Evolutionary conservation across 2,888 invertebrate genomes (phyloP), one percentile per base, ranked within the genome.

Genomic region (Andrena dorsata): DNA sequence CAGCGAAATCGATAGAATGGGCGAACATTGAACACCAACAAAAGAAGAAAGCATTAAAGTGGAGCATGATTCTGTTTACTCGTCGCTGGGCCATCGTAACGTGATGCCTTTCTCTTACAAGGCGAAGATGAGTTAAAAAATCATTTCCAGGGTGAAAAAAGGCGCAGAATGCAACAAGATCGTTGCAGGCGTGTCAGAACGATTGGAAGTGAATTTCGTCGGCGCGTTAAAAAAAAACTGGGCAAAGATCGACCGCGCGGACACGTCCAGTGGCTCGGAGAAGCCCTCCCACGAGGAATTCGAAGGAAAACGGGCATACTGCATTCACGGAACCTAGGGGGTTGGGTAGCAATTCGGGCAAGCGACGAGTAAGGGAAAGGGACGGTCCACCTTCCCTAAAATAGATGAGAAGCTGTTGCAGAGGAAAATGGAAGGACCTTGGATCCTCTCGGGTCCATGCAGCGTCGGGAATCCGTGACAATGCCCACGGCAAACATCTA

Each of bases 331-430:
- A 41, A 76, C 0, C 69, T 49, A n/a, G n/a, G 23, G 28, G 56
- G 68, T 77, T 72, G 61, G 60, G 69, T 47, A 66, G 68, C 75
- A 69, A 71, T 68, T 66, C 26, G 64, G 65, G 35, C 35, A 26
- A 58, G 16, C 7, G 53, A 68, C 26, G 41, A n/a, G 8, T 32
- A 26, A 5, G 53, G n/a, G 28, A 49, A 51, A 35, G 20, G 61
- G 68, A 70, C 74, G 28, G 63, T 16, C n/a, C 64, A 61, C 73
- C 70, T 75, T 70, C 63, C 74, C 71, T 65, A 28, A 79, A 85
- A 85, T 76, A 82, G 82, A 85, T 70, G 80, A 82, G 76, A 30
- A 65, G 60, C 47, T 28, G 75, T 69, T 56, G 58, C 61, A 51
- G 16, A 66, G 69, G 16, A 51, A 66, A 49, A n/a, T 13, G 23